phyloP scores from a whole-genome alignment of 1,140 invertebrate genomes.

The Drosophila bifasciata region DNA sequence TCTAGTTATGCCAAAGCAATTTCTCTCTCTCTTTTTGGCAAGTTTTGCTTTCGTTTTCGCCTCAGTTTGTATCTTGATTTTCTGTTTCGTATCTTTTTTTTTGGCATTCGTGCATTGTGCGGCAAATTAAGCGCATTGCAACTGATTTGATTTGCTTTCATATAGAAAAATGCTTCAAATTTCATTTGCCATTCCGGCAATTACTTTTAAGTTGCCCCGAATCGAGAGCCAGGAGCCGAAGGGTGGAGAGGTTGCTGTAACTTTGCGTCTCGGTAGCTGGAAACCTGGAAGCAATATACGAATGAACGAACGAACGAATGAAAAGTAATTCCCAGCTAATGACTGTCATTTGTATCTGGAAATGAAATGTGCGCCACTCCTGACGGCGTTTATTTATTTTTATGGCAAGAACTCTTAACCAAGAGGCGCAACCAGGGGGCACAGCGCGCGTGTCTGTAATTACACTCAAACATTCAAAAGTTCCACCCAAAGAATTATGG shows the following conservation, averaged over 20 bases:
- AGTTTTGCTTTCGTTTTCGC: slow-evolving; percentile 43
- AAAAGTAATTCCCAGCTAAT: slow-evolving; percentile 74
- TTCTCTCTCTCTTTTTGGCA: slow-evolving; percentile 57
- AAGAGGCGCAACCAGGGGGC: slow-evolving; percentile 25
- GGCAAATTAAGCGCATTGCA: slow-evolving; percentile 78
- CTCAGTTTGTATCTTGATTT: slow-evolving; percentile 51
- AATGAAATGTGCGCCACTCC: slow-evolving; percentile 65
- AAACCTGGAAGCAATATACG: background rate
- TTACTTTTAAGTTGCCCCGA: slow-evolving; percentile 60
- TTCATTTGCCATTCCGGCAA: slow-evolving; percentile 58
- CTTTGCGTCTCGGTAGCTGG: background rate
- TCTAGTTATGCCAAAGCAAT: slow-evolving; percentile 73
- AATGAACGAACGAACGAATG: slow-evolving; percentile 52
- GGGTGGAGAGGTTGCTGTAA: too few relatives aligned
- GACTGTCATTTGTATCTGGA: slow-evolving; percentile 71
- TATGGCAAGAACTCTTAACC: slow-evolving; percentile 48
- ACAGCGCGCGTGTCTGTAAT: slow-evolving; percentile 62
- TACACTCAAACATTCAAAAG: slow-evolving; percentile 59
- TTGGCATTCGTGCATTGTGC: slow-evolving; percentile 63
- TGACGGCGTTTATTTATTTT: slow-evolving; percentile 70
- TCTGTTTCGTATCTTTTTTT: slow-evolving; percentile 20
- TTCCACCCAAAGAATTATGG: slow-evolving; percentile 59
- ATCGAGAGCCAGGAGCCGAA: background rate
- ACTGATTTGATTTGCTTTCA: slow-evolving; percentile 69
- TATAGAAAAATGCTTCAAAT: slow-evolving; percentile 63